A percentile compares a stretch with the other conserved stretches of the same genome.
Evolutionary conservation across 2,888 invertebrate species (phyloP).

Genomic region (Lasioglossum marginatum): DNA sequence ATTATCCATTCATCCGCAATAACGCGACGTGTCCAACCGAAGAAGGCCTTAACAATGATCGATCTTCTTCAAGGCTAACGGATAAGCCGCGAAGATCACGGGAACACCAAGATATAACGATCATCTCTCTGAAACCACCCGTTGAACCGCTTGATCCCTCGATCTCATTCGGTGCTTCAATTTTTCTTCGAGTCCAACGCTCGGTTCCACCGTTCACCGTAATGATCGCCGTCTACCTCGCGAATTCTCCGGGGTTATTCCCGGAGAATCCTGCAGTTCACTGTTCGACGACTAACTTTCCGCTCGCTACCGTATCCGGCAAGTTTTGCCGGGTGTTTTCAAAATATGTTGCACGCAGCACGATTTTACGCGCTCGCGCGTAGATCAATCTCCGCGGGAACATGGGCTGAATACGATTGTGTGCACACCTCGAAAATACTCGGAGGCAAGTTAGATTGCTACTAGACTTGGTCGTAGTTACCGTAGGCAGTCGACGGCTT

Average conservation of each 20-base stretch:
- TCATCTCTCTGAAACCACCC: not conserved
- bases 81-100: constrained; percentile 3
- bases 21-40: constrained; percentile 38
- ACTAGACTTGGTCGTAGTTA: not conserved
- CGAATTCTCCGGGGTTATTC: not conserved
- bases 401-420: not conserved
- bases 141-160: constrained; percentile 24
- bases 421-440: not conserved
- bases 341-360: not conserved
- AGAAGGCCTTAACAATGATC: constrained; percentile 24
- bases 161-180: constrained; percentile 25
- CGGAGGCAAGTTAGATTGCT: constrained; percentile 8
- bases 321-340: not conserved
- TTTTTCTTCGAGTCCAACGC: constrained; percentile 1
- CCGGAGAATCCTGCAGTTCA: not conserved
- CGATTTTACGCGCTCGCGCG: not conserved
- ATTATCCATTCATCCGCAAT: constrained; percentile 60
- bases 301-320: not conserved
- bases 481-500: not conserved
- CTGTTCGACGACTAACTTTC: not conserved
- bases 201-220: not conserved
- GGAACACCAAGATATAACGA: constrained; percentile 1
- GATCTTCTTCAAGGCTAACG: not conserved
- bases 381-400: not conserved
- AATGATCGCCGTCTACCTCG: not conserved